Evolutionary conservation across 2,888 invertebrate species (phyloP), one percentile per base, ranked within the genome.

Genomic region (Philereme transversata): DNA sequence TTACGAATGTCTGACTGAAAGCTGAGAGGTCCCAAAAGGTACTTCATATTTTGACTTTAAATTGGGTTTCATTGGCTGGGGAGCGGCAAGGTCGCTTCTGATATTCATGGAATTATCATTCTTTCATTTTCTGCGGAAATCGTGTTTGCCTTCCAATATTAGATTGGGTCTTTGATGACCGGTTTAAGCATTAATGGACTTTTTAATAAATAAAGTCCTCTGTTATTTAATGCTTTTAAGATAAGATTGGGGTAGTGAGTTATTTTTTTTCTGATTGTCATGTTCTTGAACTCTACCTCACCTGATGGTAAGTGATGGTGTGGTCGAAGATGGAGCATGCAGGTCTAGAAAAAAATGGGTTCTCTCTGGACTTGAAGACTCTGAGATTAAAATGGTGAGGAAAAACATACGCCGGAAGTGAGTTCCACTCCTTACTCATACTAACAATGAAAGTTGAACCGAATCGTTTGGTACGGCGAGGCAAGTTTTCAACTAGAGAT

Each of bases 51-150:
- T 74, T 72, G 71, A 67, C 68, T 66, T 62, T 54, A 75, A 75
- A 75, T 77, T 71, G 71, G 70, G 71, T 78, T 74, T 63, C 64
- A 57, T 67, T 69, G 68, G 62, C 68, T 60, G 50, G 73, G 71
- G 67, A 69, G 56, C 36, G 62, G 55, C 66, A 68, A 69, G 71
- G 64, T 59, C 52, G 51, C 5, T 40, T 60, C 65, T 60, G 44
- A 55, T 60, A 69, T 67, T 67, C 67, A 65, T 67, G 45, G 60
- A 53, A 65, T 65, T 58, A 59, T 65, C 53, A 56, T 65, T 56
- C 56, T 60, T 64, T 57, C 43, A 52, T 60, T 64, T 57, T 56
- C 45, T 44, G 22, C 47, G 38, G 61, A 64, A 40, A 51, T 58
- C 51, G 58, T 64, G 61, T 58, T 64, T 60, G 48, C 60, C 7